Evolutionary conservation across 2,113 vertebrate species (phyloP), one percentile per base, ranked within the genome.

Genomic region (Tachysurus fulvidraco): DNA sequence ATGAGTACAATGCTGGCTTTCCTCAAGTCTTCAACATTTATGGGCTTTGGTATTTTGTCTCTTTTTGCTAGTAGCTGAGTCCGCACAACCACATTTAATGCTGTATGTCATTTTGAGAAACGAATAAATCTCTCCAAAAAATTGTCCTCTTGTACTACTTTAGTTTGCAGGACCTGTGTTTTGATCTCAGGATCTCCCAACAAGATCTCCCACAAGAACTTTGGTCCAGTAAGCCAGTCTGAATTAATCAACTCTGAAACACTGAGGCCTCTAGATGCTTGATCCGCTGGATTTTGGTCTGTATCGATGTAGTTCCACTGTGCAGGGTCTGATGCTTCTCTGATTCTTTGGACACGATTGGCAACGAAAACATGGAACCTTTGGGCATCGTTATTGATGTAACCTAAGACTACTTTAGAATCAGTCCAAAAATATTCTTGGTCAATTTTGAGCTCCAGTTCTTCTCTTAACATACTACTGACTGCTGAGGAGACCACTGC

Each of bases 121-220:
- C 36, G 36, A 36, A 1, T 36, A 36, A 36, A 36, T 36, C 36
- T 82, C 59, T 79, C 55, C 65, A 25, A 77, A 87, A 82, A 81
- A 36, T 36, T 36, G 36, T 76, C 14, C 0, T 71, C 55, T n/a
- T 81, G 36, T 25, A 28, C 30, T 54, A 25, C 83, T 3, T 77
- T 25, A 28, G 86, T 85, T 88, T 88, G 59, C 36, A 83, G 57
- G 3, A 87, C 77, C 36, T 77, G 81, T 54, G 19, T 9, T 30
- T 41, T 90, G 21, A 86, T 62, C 78, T 90, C 89, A 46, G 87
- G 81, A 55, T 88, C 84, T 0, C 84, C 88, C 17, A 88, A 46
- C 25, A 88, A n/a, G 71, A 90, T 81, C 81, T 86, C 83, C 78
- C 87, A 88, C 5, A 90, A 23, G 14, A 88, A 90, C 36, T 85